Evolutionary conservation across 2,797 vertebrate genomes (phyloP).

Genomic region (Phoebastria nigripes): DNA sequence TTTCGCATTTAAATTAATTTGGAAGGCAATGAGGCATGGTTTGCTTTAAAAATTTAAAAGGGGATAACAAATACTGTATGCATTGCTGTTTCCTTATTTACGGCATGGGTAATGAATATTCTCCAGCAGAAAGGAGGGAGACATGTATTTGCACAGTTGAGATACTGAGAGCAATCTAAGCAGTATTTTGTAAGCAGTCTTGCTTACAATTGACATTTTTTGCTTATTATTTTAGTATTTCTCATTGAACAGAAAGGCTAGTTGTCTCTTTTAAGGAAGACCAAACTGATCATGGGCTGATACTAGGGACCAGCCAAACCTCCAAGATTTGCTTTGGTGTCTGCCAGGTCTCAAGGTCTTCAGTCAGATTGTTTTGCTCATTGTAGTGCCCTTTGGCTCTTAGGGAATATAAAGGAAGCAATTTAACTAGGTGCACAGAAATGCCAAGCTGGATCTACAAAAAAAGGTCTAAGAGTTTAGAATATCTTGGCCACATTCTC

Average conservation of each 20-base stretch:
- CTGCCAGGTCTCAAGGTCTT: neutral
- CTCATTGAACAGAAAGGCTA: slow-evolving; percentile 9
- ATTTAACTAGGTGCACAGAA: neutral
- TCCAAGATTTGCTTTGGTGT: neutral
- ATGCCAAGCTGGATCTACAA: neutral
- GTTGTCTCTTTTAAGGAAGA: slow-evolving; percentile 39
- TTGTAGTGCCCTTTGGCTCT: slow-evolving; percentile 15
- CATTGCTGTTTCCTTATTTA: neutral
- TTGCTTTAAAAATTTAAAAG: slow-evolving; percentile 4
- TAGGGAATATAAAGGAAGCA: neutral
- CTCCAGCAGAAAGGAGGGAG: neutral
- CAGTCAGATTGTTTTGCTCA: neutral
- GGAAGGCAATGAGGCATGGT: slow-evolving; percentile 23
- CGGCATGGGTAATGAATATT: neutral
- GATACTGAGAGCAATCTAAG: neutral
- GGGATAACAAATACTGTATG: neutral
- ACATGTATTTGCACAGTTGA: neutral
- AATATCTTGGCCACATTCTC: neutral
- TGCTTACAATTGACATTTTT: neutral
- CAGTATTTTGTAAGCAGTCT: neutral
- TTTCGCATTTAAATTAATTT: slow-evolving; percentile 68
- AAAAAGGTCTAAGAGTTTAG: neutral
- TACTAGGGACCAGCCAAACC: neutral
- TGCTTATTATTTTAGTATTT: neutral
- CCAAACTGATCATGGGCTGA: neutral